Evolutionary conservation across 2,888 invertebrate species (phyloP).

Genomic region (Andrena bicolor): DNA sequence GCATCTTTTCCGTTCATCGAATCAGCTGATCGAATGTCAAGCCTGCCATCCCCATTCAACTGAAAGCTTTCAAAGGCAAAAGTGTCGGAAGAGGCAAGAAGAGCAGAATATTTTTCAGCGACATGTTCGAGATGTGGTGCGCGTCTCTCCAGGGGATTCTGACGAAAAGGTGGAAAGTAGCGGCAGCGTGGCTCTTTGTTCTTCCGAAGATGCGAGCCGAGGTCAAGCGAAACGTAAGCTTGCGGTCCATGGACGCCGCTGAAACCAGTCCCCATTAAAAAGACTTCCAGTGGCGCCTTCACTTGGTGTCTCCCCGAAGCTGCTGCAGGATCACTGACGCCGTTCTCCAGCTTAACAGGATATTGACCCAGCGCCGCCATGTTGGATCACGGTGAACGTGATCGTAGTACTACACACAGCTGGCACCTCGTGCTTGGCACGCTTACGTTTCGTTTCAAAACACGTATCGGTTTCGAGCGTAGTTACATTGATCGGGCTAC

Average conservation of each 20-base stretch:
- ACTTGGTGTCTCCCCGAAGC: constrained; percentile 62
- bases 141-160: neutral
- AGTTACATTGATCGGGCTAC: constrained; percentile 7
- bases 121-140: neutral
- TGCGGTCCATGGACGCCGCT: constrained; percentile 66
- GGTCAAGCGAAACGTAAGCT: constrained; percentile 70
- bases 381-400: constrained; percentile 79
- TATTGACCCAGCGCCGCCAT: constrained; percentile 85
- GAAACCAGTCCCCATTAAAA: constrained; percentile 76
- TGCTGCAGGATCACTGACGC: constrained; percentile 78
- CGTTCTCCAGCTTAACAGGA: constrained; percentile 82
- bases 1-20: neutral
- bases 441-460: constrained; percentile 49
- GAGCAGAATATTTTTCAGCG: no score
- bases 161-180: constrained; percentile 45
- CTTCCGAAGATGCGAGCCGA: constrained; percentile 61
- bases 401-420: constrained; percentile 82
- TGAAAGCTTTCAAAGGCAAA: neutral
- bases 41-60: neutral
- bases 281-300: constrained; percentile 70
- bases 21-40: constrained; percentile 18
- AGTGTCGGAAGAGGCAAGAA: neutral
- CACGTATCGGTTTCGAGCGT: constrained; percentile 34
- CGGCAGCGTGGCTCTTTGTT: constrained; percentile 68
- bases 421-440: constrained; percentile 63